Evolutionary conservation across 2,888 invertebrate genomes (phyloP), one percentile per base, ranked within the genome.

Genomic region (Phytoseiulus persimilis): DNA sequence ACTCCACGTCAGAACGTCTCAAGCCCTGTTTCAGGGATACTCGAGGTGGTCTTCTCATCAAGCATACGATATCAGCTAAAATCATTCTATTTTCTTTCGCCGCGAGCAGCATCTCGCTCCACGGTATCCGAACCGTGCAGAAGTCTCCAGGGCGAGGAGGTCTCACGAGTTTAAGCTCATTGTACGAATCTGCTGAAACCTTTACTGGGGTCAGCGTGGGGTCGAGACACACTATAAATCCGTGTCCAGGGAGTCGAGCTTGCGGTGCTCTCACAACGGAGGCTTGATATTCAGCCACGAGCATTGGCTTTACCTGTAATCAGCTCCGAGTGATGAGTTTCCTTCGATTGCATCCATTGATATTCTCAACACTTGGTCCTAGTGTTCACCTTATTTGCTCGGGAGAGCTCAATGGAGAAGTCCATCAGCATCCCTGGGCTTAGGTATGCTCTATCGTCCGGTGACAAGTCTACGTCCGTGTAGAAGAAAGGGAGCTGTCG

Each of bases 111-210:
- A 33, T 87, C 87, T 87, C 87, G 5, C 1, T 87, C 87, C 87
- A 87, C 39, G 87, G 32, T n/a, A 45, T 39, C 5, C 87, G 87
- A 87, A 87, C 33, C 5, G 45, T n/a, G n/a, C 32, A 33, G 87
- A 39, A 32, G 31, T 87, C 87, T 87, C 87, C 87, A 28, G 87
- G 87, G 32, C 32, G 33, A 87, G 45, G 87, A 32, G 87, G 87
- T 14, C 9, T 31, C 87, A 23, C 32, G 28, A 45, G n/a, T 28
- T 45, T 28, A 14, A 87, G 45, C 45, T 87, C 28, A 28, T 33
- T 39, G 39, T 45, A 87, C 33, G 87, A 87, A 28, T 33, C 87
- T 14, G 39, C 87, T 6, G 87, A 32, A 23, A 87, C 45, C n/a
- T 87, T 33, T 18, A 87, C 33, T 1, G 32, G 32, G 0, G 11